These are phyloP conservation scores for Solenodon paradoxus DNA, from an alignment of 2,113 vertebrate genomes.

Conservation along the genomic window DNA sequence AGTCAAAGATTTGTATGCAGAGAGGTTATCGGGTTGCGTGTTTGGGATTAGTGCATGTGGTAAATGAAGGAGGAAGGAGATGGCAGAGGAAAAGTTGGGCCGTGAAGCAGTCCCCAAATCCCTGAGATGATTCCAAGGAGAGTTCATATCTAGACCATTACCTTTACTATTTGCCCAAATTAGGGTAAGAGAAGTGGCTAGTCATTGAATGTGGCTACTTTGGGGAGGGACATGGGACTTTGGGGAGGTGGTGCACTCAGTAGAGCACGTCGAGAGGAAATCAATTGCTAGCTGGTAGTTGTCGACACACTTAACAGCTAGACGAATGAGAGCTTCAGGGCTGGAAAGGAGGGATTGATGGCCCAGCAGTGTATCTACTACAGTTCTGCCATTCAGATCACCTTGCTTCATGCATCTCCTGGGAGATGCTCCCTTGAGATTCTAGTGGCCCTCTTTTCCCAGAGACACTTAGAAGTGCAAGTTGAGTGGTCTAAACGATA, in stretches of 20 bases:
- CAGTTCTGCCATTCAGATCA: neutral
- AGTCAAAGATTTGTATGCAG: neutral
- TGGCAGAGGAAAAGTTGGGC: neutral
- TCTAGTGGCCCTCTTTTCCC: neutral
- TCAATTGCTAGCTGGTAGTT: neutral
- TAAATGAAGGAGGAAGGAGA: neutral
- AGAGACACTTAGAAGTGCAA: neutral
- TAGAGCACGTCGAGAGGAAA: neutral
- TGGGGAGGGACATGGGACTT: neutral
- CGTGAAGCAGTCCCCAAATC: neutral
- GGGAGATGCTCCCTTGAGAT: neutral
- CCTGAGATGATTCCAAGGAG: neutral
- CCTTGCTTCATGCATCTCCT: neutral
- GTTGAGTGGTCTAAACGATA: neutral
- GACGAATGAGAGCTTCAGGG: neutral
- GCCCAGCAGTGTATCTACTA: neutral
- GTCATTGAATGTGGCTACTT: neutral
- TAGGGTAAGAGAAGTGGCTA: neutral
- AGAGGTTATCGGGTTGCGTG: neutral
- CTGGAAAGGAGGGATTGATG: no score
- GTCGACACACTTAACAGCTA: neutral
- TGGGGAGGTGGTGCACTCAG: neutral
- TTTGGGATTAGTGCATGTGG: neutral
- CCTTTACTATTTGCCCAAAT: neutral
- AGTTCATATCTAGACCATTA: neutral